These are phyloP conservation scores for Protosalanx chinensis DNA, from an alignment of 2,797 vertebrate species.

Conservation along the genomic window DNA sequence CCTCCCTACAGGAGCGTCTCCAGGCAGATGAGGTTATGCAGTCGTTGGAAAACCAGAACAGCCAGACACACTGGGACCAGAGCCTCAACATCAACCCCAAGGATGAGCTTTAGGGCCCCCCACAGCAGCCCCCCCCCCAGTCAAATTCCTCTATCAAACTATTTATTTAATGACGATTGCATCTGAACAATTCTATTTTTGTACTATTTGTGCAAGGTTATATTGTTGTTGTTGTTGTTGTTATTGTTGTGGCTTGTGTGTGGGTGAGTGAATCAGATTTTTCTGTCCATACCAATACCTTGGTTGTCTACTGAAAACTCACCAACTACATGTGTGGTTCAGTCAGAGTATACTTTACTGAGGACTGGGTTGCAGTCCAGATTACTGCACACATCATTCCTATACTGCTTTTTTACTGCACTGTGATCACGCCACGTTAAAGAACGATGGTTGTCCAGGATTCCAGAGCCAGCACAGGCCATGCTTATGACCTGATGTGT, in stretches of 20 bases:
- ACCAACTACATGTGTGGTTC: background rate
- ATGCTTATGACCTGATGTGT: background rate
- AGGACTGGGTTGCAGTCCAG: background rate
- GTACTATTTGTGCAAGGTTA: conserved; percentile 82
- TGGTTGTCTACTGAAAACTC: conserved; percentile 2
- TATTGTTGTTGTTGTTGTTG: conserved; percentile 39
- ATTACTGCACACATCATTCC: background rate
- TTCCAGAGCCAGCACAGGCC: conserved; percentile 5
- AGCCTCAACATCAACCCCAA: conserved; percentile 86
- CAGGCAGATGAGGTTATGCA: conserved; percentile 92
- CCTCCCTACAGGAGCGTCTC: conserved; percentile 82
- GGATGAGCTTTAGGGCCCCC: conserved; percentile 82
- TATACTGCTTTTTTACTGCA: conserved; percentile 46
- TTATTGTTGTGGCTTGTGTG: conserved; percentile 9
- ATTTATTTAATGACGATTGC: conserved; percentile 91
- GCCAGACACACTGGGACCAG: conserved; percentile 67
- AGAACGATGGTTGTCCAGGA: conserved; percentile 21
- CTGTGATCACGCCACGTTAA: conserved; percentile 63
- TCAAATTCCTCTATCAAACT: conserved; percentile 35
- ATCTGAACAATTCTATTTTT: conserved; percentile 94
- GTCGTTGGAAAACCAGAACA: conserved; percentile 76
- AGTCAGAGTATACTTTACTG: conserved; percentile 5
- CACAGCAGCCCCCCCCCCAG: background rate
- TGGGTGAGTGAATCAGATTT: conserved; percentile 12
- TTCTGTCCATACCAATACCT: conserved; percentile 47